Conservation (phyloP, 2,113 vertebrate genomes). For the Boulengeromyrus knoepffleri region DNA sequence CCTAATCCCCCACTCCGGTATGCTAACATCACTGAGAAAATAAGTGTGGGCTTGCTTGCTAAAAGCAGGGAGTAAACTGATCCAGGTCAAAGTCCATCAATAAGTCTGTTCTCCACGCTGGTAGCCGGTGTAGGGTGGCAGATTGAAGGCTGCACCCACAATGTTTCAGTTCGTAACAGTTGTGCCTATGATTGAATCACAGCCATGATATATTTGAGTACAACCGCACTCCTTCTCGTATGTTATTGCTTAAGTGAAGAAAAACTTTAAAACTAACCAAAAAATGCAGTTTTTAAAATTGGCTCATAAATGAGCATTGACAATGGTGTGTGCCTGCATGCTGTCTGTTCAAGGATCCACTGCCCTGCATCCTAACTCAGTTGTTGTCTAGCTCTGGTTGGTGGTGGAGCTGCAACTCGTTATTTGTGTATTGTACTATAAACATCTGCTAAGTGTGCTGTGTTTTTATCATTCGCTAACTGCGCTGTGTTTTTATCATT, state of each 20-base stretch:
- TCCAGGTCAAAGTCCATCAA: not conserved
- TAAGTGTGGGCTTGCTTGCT: not conserved
- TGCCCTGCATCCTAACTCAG: too few relatives aligned
- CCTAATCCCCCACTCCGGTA: too few relatives aligned
- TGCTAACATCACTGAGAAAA: not conserved
- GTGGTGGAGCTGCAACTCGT: too few relatives aligned
- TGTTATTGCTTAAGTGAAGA: not conserved
- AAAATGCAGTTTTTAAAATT: not conserved
- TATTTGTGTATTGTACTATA: not conserved
- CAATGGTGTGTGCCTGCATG: not conserved
- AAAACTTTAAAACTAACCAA: not conserved
- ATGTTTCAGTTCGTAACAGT: not conserved
- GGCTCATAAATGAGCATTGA: not conserved
- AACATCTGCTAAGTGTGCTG: too few relatives aligned
- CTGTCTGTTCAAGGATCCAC: too few relatives aligned
- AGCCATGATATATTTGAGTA: too few relatives aligned
- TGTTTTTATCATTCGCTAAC: too few relatives aligned
- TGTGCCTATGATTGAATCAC: too few relatives aligned
- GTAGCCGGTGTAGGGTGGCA: not conserved
- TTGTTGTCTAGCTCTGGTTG: too few relatives aligned
- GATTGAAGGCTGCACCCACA: not conserved
- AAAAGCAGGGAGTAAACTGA: not conserved
- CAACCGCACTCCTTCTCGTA: too few relatives aligned
- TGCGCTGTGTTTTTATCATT: too few relatives aligned
- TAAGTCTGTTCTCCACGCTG: not conserved